Evolutionary conservation across 2,888 invertebrate species (phyloP).

Genomic region (Helicoverpa assulta): DNA sequence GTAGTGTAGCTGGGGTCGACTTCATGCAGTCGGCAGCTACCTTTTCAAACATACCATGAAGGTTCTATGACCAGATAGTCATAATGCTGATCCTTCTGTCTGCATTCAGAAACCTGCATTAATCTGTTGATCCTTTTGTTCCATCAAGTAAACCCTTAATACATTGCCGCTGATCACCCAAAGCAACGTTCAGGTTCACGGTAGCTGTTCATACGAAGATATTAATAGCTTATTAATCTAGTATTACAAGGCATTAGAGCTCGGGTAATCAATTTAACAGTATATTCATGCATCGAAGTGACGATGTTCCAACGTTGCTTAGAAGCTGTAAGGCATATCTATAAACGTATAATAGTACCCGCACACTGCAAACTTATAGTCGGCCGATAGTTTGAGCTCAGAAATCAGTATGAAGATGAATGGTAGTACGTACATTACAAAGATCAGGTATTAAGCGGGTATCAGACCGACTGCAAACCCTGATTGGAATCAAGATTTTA

Average conservation of each 20-base stretch:
- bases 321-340: neutral
- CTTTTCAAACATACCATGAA: too few species aligned
- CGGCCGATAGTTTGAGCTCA: too few species aligned
- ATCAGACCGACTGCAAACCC: too few species aligned
- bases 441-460: too few species aligned
- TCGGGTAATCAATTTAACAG: neutral
- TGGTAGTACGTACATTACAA: too few species aligned
- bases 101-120: neutral
- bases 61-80: too few species aligned
- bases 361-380: too few species aligned
- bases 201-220: neutral
- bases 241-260: neutral
- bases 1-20: too few species aligned
- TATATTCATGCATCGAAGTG: slow-evolving; percentile 2
- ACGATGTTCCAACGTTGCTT: neutral
- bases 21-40: too few species aligned
- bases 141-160: neutral
- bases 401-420: too few species aligned
- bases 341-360: too few species aligned
- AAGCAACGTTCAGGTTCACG: neutral
- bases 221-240: neutral
- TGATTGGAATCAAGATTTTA: too few species aligned
- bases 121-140: neutral
- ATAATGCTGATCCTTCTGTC: neutral
- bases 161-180: neutral